These are phyloP conservation scores for Holcopasites calliopsidis DNA, from an alignment of 1,140 invertebrate species.

Conservation along the genomic window DNA sequence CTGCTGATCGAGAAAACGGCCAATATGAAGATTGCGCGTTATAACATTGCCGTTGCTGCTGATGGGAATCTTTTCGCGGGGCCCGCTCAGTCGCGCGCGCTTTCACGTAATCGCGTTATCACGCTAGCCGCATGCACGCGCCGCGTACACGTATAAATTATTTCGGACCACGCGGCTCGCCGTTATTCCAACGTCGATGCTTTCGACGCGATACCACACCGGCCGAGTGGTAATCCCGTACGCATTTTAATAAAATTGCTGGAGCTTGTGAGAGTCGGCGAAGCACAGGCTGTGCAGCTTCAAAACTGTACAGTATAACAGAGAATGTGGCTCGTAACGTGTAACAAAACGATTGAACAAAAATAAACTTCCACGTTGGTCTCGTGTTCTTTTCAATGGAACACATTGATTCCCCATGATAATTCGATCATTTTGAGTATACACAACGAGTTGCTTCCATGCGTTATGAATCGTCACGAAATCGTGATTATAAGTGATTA, in stretches of 20 bases:
- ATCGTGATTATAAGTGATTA: too few relatives aligned
- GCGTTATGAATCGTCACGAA: too few relatives aligned
- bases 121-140: slow-evolving; percentile 1
- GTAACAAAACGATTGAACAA: too few relatives aligned
- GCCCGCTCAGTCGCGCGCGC: not conserved
- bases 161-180: not conserved
- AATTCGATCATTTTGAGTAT: too few relatives aligned
- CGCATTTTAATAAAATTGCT: slow-evolving; percentile 27
- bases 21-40: not conserved
- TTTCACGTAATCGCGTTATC: slow-evolving; percentile 35
- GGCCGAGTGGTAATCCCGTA: not conserved
- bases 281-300: not conserved
- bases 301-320: not conserved
- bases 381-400: too few relatives aligned
- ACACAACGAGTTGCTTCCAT: too few relatives aligned
- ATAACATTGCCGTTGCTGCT: not conserved
- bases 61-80: not conserved
- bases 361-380: too few relatives aligned
- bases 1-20: too few relatives aligned
- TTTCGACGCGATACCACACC: not conserved
- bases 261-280: not conserved
- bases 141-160: slow-evolving; percentile 24
- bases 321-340: not conserved
- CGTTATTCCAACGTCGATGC: not conserved
- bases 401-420: too few relatives aligned